These are phyloP conservation scores for Ictalurus furcatus DNA, from an alignment of 2,113 vertebrate genomes.

Conservation along the genomic window DNA sequence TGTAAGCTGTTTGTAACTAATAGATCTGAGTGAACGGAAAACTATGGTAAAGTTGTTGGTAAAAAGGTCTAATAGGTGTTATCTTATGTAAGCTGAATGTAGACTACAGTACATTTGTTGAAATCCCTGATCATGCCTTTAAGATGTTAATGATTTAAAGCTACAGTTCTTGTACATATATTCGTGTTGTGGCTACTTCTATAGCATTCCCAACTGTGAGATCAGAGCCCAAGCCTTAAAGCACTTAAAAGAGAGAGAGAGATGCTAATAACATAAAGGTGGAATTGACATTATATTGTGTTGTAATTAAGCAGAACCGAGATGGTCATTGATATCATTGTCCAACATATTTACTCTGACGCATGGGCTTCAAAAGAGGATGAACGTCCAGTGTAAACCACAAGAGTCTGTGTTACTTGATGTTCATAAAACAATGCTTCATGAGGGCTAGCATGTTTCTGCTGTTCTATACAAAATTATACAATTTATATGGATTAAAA, in stretches of 20 bases:
- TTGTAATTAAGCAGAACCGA: slow-evolving; percentile 27
- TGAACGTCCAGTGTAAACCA: slow-evolving; percentile 72
- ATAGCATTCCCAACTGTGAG: slow-evolving; percentile 43
- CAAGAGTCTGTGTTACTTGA: slow-evolving; percentile 68
- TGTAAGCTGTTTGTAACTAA: slow-evolving; percentile 1
- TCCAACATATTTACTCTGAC: slow-evolving; percentile 67
- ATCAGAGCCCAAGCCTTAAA: slow-evolving; percentile 50
- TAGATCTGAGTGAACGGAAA: not conserved
- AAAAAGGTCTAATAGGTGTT: not conserved
- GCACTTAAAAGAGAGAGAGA: slow-evolving; percentile 29
- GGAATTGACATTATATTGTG: slow-evolving; percentile 17
- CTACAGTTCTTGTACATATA: slow-evolving; percentile 48
- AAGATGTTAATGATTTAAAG: slow-evolving; percentile 29
- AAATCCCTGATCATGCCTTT: slow-evolving; percentile 22
- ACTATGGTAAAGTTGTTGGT: not conserved
- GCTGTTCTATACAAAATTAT: slow-evolving; percentile 71
- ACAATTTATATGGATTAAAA: slow-evolving; percentile 72
- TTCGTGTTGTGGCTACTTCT: slow-evolving; percentile 47
- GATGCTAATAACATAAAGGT: slow-evolving; percentile 40
- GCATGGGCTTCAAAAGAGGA: slow-evolving; percentile 72
- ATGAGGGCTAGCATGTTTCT: slow-evolving; percentile 81
- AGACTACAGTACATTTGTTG: not conserved
- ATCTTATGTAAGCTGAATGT: not conserved
- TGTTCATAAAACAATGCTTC: slow-evolving; percentile 73
- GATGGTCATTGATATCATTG: slow-evolving; percentile 59